A percentile compares a stretch with the other conserved stretches of the same genome.
Conservation (phyloP, 2,888 invertebrate species). For the Sarcophaga rosellei region DNA sequence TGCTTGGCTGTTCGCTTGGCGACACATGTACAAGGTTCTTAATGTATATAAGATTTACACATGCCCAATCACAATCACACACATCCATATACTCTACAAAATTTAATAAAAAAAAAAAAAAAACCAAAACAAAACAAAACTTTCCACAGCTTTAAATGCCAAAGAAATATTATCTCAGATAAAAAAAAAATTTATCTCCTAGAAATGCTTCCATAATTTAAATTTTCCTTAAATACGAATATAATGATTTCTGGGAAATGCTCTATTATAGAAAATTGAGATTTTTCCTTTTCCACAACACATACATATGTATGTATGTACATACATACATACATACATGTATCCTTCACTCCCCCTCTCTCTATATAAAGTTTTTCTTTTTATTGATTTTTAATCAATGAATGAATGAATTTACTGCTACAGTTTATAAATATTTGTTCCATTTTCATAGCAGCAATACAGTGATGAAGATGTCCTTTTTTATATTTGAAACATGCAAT, state of each 20-base stretch:
- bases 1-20: not conserved
- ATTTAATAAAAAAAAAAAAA: not conserved
- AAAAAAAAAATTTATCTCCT: not conserved
- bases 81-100: not conserved
- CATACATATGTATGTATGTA: too few relatives aligned
- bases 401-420: constrained; percentile 40
- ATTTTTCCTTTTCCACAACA: too few relatives aligned
- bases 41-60: not conserved
- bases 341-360: not conserved
- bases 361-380: not conserved
- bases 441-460: not conserved
- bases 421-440: constrained; percentile 28
- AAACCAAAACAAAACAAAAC: not conserved
- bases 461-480: not conserved
- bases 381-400: constrained; percentile 63
- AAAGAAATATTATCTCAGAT: not conserved
- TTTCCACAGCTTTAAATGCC: not conserved
- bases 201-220: not conserved
- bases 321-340: too few relatives aligned
- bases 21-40: constrained; percentile 45
- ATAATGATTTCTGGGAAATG: not conserved
- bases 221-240: not conserved
- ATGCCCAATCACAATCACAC: not conserved
- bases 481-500: not conserved
- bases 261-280: too few relatives aligned